Percentiles rank a stretch among this genome's conserved stretches.
Evolutionary conservation across 2,113 vertebrate species (phyloP).

Genomic region (sheep (Ovis aries)): DNA sequence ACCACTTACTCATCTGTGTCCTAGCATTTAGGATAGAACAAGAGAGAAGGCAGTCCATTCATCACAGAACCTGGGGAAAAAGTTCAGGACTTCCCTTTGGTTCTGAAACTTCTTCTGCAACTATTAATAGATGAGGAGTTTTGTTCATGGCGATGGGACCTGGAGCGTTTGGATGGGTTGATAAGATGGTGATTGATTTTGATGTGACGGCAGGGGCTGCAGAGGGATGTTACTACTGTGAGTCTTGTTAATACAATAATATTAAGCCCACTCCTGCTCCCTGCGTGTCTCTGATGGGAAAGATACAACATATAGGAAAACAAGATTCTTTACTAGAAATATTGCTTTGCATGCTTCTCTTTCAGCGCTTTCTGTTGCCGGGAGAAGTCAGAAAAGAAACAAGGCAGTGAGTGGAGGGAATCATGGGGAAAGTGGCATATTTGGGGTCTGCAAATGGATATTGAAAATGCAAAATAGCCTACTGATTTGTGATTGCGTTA

Average conservation of each 20-base stretch:
- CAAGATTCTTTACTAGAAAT: constrained; percentile 30
- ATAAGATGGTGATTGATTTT: constrained; percentile 54
- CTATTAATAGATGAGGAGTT: not conserved
- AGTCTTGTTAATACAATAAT: constrained; percentile 44
- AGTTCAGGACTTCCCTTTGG: not conserved
- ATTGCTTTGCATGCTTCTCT: not conserved
- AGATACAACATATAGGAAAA: constrained; percentile 27
- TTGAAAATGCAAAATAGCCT: constrained; percentile 9
- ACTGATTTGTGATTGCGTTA: not conserved
- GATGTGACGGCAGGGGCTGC: not conserved
- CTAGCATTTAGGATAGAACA: not conserved
- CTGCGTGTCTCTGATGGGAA: constrained; percentile 16
- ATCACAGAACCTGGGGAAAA: not conserved
- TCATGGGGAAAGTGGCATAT: not conserved
- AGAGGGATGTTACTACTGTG: not conserved
- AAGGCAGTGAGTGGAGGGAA: not conserved
- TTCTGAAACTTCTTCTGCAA: constrained; percentile 16
- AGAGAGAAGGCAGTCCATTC: not conserved
- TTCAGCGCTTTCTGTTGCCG: not conserved
- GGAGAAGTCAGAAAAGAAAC: not conserved
- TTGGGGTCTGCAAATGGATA: not conserved
- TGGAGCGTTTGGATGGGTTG: not conserved
- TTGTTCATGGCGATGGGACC: not conserved
- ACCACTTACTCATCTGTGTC: not conserved
- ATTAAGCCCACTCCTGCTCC: constrained; percentile 5